Conservation (phyloP, 1,140 invertebrate genomes). For the Acromyrmex heyeri region DNA sequence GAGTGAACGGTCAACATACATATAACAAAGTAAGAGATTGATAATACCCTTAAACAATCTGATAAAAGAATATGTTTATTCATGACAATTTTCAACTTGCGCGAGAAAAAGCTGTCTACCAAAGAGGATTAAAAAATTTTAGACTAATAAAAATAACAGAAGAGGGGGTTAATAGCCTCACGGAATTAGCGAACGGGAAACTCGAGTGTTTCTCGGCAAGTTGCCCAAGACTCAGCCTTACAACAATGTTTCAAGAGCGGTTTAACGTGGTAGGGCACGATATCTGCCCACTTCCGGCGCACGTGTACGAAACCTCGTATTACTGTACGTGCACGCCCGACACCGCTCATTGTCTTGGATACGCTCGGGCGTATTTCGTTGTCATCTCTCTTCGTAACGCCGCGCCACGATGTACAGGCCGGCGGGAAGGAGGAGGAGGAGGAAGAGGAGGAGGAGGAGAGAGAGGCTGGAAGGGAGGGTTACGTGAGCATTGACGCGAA, state of each 20-base stretch:
- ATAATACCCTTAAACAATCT: neutral
- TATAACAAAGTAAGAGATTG: neutral
- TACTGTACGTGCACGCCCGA: slow-evolving; percentile 47
- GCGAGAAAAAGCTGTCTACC: neutral
- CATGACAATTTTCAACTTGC: neutral
- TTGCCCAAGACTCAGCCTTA: slow-evolving; percentile 33
- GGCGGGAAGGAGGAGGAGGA: neutral
- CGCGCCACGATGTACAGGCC: slow-evolving; percentile 25
- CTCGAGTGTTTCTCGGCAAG: slow-evolving; percentile 30
- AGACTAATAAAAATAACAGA: slow-evolving; percentile 30
- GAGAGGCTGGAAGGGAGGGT: neutral
- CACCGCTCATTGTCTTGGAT: slow-evolving; percentile 67
- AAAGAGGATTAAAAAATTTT: slow-evolving; percentile 4
- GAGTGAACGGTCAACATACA: neutral
- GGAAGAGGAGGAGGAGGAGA: neutral
- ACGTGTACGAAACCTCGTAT: slow-evolving; percentile 54
- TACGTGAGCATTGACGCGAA: slow-evolving; percentile 39
- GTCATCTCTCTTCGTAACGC: slow-evolving; percentile 56
- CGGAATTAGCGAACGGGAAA: slow-evolving; percentile 40
- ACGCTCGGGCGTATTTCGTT: slow-evolving; percentile 47
- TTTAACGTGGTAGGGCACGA: slow-evolving; percentile 40
- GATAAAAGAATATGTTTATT: neutral
- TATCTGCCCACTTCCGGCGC: slow-evolving; percentile 53
- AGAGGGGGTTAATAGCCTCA: neutral
- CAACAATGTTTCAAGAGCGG: slow-evolving; percentile 46